Evolutionary conservation across 2,113 vertebrate species (phyloP).

Genomic region (Lates calcarifer): DNA sequence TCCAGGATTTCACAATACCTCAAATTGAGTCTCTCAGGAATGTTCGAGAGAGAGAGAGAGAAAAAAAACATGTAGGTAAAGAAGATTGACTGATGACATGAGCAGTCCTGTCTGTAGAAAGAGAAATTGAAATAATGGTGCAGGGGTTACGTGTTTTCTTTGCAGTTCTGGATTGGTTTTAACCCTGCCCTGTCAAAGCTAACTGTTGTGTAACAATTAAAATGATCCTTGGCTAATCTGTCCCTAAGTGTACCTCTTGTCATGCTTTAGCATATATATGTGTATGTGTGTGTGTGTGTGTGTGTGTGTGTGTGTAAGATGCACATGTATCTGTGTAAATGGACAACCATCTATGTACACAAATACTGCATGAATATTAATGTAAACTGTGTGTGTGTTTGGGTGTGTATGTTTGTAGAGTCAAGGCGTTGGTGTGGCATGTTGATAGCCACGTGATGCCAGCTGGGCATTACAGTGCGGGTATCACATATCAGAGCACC

Average conservation of each 20-base stretch:
- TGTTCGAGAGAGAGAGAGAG: constrained; percentile 42
- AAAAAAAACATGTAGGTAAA: constrained; percentile 12
- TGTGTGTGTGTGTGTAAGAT: background rate
- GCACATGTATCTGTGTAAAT: background rate
- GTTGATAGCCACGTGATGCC: constrained; percentile 63
- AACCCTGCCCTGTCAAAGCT: constrained; percentile 60
- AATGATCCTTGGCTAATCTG: constrained; percentile 46
- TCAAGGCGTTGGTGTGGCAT: constrained; percentile 42
- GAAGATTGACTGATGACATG: constrained; percentile 43
- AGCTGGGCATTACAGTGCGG: constrained; percentile 52
- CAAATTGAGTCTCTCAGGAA: constrained; percentile 59
- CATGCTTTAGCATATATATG: background rate
- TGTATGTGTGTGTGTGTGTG: background rate
- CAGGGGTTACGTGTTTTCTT: constrained; percentile 43
- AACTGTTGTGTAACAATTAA: constrained; percentile 40
- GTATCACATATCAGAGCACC: constrained; percentile 64
- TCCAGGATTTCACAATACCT: constrained; percentile 65
- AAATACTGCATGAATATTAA: constrained; percentile 5
- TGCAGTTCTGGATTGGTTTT: constrained; percentile 49
- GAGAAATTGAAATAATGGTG: constrained; percentile 45
- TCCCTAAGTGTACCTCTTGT: constrained; percentile 9
- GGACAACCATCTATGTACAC: background rate
- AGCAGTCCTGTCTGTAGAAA: constrained; percentile 41
- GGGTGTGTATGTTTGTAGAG: constrained; percentile 34
- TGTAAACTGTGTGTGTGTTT: constrained; percentile 20